A percentile compares a stretch with the other conserved stretches of the same genome.
Conservation (phyloP, 2,113 vertebrate species). For the Pionites leucogaster region DNA sequence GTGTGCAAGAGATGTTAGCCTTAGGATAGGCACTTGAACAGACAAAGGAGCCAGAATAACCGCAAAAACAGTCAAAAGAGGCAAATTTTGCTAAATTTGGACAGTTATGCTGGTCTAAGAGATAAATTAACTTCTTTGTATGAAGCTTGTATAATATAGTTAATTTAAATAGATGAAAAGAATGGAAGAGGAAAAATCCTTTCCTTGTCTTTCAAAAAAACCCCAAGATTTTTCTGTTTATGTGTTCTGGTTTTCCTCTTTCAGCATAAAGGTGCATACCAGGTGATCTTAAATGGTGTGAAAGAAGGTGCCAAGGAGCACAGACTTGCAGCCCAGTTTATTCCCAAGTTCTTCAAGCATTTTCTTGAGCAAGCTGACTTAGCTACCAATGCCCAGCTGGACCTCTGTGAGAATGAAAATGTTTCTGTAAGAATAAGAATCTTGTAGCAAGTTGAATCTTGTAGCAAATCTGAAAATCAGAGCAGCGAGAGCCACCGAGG, state of each 20-base stretch:
- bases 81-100: not conserved
- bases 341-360: conserved; percentile 97
- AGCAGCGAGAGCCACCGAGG: too few relatives aligned
- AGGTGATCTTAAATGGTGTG: conserved; percentile 91
- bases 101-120: not conserved
- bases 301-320: conserved; percentile 98
- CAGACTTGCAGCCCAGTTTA: conserved; percentile 95
- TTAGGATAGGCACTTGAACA: not conserved
- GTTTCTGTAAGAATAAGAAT: conserved; percentile 86
- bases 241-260: not conserved
- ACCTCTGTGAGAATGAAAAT: conserved; percentile 97
- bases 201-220: not conserved
- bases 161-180: not conserved
- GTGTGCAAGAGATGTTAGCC: not conserved
- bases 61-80: not conserved
- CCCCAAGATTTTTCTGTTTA: not conserved
- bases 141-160: not conserved
- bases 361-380: conserved; percentile 94
- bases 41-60: not conserved
- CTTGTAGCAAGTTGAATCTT: not conserved
- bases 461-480: too few relatives aligned
- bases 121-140: not conserved
- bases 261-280: conserved; percentile 97
- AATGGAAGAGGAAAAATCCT: not conserved
- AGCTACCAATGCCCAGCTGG: conserved; percentile 95